Evolutionary conservation across 2,888 invertebrate genomes (phyloP), one percentile per base, ranked within the genome.

Genomic region (Eupsilia transversa): DNA sequence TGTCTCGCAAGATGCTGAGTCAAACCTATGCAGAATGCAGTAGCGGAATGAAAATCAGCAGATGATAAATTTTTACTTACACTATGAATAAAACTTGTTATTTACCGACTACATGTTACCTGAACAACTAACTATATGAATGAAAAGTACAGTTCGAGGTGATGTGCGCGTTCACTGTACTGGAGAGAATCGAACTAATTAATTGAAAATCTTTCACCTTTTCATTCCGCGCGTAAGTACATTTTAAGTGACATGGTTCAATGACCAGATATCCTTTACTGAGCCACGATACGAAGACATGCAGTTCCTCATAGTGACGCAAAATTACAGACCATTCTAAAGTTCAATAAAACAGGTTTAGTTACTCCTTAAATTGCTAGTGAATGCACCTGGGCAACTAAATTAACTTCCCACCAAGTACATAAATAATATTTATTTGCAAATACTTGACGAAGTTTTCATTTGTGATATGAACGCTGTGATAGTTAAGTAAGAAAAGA

Each of bases 281-380:
- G 49, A 41, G 17, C 43, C 14, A 49, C 41, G 41, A 49, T 74
- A 23, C 49, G 56, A 64, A 79, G 54, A 57, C 38, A 20, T 56
- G n/a, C 56, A 71, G 27, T 83, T 79, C 84, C 71, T 83, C 27
- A 59, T 68, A 60, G 23, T 35, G 57, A 77, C 27, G 57, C n/a
- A 27, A 57, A 71, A 66, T 64, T 60, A 61, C 67, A 43, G 27
- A 49, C n/a, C 59, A 49, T 20, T 69, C 64, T 72, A 81, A 81
- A 82, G 85, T 80, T 77, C 82, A 74, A 60, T 82, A 81, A 49
- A 81, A 84, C 80, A 35, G 38, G 72, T 75, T 72, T 59, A 66
- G 57, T 43, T 76, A 70, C 41, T 75, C 81, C 54, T 56, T 75
- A 49, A 60, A 68, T 49, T 43, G 75, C 61, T 67, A 33, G 61